phyloP scores from a whole-genome alignment of 2,797 vertebrate genomes.

The Menidia menidia region DNA sequence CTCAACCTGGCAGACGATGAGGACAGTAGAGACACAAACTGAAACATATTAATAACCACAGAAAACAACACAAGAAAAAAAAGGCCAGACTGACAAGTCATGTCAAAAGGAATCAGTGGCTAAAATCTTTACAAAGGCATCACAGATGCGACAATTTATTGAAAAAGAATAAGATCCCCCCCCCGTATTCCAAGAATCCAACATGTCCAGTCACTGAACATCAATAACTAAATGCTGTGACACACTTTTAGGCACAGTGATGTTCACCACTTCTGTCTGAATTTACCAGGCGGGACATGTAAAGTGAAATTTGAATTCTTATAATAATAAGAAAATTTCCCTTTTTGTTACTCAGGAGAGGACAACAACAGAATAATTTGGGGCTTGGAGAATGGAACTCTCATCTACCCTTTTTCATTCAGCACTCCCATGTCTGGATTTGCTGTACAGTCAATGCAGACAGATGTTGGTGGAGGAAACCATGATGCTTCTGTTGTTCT shows the following conservation, averaged over 20 bases:
- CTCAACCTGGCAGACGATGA: not conserved
- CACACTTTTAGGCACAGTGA: slow-evolving; percentile 70
- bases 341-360: slow-evolving; percentile 40
- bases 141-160: slow-evolving; percentile 69
- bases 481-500: slow-evolving; percentile 20
- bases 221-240: slow-evolving; percentile 16
- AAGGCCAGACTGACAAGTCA: slow-evolving; percentile 55
- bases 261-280: slow-evolving; percentile 47
- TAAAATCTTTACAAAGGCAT: slow-evolving; percentile 62
- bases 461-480: slow-evolving; percentile 29
- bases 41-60: slow-evolving; percentile 19
- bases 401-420: slow-evolving; percentile 33
- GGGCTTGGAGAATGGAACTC: not conserved
- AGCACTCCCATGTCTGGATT: slow-evolving; percentile 42
- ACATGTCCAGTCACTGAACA: slow-evolving; percentile 25
- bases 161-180: slow-evolving; percentile 13
- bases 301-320: slow-evolving; percentile 41
- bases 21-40: slow-evolving; percentile 20
- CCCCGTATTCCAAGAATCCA: slow-evolving; percentile 1
- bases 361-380: slow-evolving; percentile 48
- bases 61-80: not conserved
- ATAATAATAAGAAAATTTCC: slow-evolving; percentile 56
- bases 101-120: slow-evolving; percentile 35
- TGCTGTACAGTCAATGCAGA: slow-evolving; percentile 37
- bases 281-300: slow-evolving; percentile 32